phyloP scores from a whole-genome alignment of 2,113 vertebrate species.

The Daboia siamensis region DNA sequence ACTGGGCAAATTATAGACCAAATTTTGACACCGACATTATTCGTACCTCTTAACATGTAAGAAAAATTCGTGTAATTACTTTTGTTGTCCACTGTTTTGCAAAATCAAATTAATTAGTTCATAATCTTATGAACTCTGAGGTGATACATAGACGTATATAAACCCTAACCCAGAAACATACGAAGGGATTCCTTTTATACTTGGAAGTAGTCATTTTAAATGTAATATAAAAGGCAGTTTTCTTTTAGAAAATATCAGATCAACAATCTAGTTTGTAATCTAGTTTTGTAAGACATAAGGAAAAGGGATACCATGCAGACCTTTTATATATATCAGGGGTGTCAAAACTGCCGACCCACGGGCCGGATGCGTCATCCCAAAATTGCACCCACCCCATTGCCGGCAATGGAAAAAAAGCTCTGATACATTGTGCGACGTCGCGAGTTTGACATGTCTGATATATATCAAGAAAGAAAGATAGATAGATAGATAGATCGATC shows the following conservation, averaged over 20 bases:
- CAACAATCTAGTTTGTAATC: background rate
- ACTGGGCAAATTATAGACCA: background rate
- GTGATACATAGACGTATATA: background rate
- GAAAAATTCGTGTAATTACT: too few relatives aligned
- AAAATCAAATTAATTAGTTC: background rate
- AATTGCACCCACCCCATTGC: too few relatives aligned
- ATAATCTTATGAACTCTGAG: background rate
- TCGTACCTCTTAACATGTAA: background rate
- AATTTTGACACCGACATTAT: background rate
- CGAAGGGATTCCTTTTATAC: background rate
- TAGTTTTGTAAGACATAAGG: background rate
- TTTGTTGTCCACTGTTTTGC: background rate
- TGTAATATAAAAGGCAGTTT: background rate
- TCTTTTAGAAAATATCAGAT: conserved; percentile 17
- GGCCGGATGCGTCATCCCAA: too few relatives aligned
- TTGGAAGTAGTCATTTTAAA: background rate
- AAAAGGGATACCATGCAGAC: background rate
- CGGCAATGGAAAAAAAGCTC: too few relatives aligned
- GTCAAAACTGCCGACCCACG: too few relatives aligned
- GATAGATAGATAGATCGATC: too few relatives aligned
- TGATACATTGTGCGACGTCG: too few relatives aligned
- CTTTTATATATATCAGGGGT: background rate
- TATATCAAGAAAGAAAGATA: too few relatives aligned
- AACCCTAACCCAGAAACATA: background rate
- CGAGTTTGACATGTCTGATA: too few relatives aligned